Conservation (phyloP, 2,113 vertebrate genomes). For the Rhinogobius similis region DNA sequence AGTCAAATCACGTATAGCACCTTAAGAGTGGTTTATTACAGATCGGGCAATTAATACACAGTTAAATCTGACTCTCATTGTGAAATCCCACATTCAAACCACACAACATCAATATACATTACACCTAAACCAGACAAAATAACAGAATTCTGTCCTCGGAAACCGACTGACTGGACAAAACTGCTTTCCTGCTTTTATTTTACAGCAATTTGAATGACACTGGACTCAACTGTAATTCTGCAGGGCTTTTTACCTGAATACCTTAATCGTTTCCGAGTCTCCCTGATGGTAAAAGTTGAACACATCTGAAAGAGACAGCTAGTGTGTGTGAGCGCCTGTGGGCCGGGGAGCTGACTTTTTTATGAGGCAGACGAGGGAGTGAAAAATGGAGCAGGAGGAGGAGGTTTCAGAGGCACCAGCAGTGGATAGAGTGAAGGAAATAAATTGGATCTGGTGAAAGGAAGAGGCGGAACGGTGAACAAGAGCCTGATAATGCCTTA, state of each 20-base stretch:
- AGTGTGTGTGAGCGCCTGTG: slow-evolving; percentile 22
- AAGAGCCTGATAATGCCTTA: slow-evolving; percentile 36
- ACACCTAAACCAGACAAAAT: too few relatives aligned
- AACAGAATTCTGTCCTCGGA: too few relatives aligned
- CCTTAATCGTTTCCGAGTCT: neutral
- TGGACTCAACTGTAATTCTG: neutral
- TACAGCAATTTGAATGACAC: neutral
- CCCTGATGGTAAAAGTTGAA: slow-evolving; percentile 22
- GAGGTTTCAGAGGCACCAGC: slow-evolving; percentile 11
- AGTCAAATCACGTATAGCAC: too few relatives aligned
- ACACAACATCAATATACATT: too few relatives aligned
- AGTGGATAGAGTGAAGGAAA: slow-evolving; percentile 38
- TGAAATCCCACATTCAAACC: too few relatives aligned
- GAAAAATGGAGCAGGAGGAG: slow-evolving; percentile 33
- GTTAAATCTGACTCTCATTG: too few relatives aligned
- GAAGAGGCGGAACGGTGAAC: slow-evolving; percentile 24
- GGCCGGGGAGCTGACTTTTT: slow-evolving; percentile 29
- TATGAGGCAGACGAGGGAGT: slow-evolving; percentile 23
- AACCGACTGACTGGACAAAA: neutral
- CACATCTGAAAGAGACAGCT: slow-evolving; percentile 26
- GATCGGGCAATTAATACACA: too few relatives aligned
- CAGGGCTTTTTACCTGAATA: neutral
- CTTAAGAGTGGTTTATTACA: too few relatives aligned
- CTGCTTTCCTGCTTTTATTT: too few relatives aligned
- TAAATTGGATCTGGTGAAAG: slow-evolving; percentile 42